Evolutionary conservation across 2,113 vertebrate species (phyloP).

Genomic region (Verasper variegatus): DNA sequence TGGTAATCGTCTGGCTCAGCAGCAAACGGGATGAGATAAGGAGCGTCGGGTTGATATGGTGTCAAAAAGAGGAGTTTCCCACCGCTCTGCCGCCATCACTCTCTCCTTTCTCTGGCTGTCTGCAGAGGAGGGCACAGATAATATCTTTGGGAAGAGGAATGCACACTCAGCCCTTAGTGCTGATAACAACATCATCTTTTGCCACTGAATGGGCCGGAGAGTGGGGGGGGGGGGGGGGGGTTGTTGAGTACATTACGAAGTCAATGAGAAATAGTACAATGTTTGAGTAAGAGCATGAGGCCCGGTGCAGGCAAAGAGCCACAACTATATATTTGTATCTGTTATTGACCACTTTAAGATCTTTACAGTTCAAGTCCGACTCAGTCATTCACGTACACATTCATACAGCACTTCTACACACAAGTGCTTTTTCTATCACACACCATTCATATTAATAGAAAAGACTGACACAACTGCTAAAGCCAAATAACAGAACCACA

Average conservation of each 20-base stretch:
- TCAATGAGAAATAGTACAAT: constrained; percentile 51
- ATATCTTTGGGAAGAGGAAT: constrained; percentile 73
- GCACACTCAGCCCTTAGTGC: constrained; percentile 69
- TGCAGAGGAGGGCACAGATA: constrained; percentile 53
- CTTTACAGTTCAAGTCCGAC: neutral
- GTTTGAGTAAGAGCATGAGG: constrained; percentile 29
- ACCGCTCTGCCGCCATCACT: constrained; percentile 40
- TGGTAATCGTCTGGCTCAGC: constrained; percentile 84
- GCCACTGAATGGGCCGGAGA: constrained; percentile 54
- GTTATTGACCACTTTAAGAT: neutral
- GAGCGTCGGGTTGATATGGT: constrained; percentile 69
- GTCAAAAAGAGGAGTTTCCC: constrained; percentile 74
- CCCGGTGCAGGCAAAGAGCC: neutral
- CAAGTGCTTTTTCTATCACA: neutral
- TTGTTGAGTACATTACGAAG: constrained; percentile 51
- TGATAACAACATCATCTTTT: constrained; percentile 78
- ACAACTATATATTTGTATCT: neutral
- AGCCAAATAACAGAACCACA: neutral
- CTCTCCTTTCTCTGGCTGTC: constrained; percentile 61
- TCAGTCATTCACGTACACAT: neutral
- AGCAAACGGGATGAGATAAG: constrained; percentile 85
- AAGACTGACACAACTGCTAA: neutral
- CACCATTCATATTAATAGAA: neutral
- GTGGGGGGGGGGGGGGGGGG: neutral
- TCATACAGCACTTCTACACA: neutral